Conservation (phyloP, 2,797 vertebrate species). For the Eutrigla gurnardus region DNA sequence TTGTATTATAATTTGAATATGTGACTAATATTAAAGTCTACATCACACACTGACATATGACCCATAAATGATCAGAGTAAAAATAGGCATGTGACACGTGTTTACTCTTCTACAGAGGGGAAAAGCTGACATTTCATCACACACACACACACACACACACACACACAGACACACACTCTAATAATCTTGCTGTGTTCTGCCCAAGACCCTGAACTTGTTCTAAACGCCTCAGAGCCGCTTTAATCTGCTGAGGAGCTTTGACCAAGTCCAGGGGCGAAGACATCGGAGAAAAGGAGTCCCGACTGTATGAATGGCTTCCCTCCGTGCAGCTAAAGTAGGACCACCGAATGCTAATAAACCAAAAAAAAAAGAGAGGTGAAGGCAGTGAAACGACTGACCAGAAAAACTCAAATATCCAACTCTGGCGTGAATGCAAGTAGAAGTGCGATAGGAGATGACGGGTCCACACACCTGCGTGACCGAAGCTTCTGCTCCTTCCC, state of each 20-base stretch:
- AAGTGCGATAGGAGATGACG: slow-evolving; percentile 23
- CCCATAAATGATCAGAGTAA: background rate
- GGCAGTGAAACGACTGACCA: background rate
- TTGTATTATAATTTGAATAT: background rate
- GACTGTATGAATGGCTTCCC: background rate
- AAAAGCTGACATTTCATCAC: background rate
- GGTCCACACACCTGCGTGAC: slow-evolving; percentile 65
- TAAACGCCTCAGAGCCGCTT: slow-evolving; percentile 85
- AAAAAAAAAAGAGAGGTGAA: background rate
- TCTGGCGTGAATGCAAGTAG: background rate
- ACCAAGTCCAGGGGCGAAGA: slow-evolving; percentile 87
- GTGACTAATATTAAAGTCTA: background rate
- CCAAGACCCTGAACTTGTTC: slow-evolving; percentile 87
- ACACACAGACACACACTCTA: no score
- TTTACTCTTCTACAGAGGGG: slow-evolving; percentile 4
- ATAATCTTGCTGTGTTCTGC: slow-evolving; percentile 44
- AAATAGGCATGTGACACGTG: slow-evolving; percentile 30
- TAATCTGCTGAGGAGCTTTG: slow-evolving; percentile 88
- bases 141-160: background rate
- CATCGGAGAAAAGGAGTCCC: slow-evolving; percentile 25
- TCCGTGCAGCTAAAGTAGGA: background rate
- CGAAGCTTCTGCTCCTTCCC: slow-evolving; percentile 48
- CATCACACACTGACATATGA: slow-evolving; percentile 14
- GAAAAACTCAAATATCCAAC: background rate
- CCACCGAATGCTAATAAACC: background rate